Conservation (phyloP, 2,113 vertebrate species). For the Turnix velox region DNA sequence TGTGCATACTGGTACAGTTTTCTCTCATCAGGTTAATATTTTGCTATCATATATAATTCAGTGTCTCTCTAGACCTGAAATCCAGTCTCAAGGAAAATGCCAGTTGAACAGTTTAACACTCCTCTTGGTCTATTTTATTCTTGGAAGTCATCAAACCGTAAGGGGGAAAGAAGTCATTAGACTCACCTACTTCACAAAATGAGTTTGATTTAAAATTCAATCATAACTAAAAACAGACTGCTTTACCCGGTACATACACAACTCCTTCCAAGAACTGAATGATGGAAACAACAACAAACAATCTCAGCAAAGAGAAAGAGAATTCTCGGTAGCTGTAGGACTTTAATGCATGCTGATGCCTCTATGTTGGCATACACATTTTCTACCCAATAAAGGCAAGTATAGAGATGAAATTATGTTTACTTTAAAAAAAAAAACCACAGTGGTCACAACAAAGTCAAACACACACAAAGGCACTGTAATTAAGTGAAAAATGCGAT, state of each 20-base stretch:
- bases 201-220: neutral
- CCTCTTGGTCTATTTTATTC: neutral
- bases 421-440: neutral
- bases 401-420: neutral
- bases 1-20: neutral
- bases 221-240: neutral
- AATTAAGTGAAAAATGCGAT: neutral
- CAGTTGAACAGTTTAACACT: neutral
- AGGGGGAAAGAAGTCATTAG: neutral
- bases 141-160: neutral
- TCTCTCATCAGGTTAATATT: neutral
- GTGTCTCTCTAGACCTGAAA: neutral
- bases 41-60: neutral
- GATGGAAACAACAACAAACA: neutral
- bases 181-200: neutral
- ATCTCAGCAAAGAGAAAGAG: neutral
- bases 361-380: no score
- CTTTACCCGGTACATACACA: neutral
- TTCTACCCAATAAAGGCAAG: neutral
- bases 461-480: neutral
- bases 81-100: neutral
- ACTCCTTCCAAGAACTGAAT: neutral
- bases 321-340: neutral
- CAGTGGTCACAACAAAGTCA: neutral
- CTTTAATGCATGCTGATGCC: accelerated